Evolutionary conservation across 2,888 invertebrate genomes (phyloP).

Genomic region (Tetramorium bicarinatum): DNA sequence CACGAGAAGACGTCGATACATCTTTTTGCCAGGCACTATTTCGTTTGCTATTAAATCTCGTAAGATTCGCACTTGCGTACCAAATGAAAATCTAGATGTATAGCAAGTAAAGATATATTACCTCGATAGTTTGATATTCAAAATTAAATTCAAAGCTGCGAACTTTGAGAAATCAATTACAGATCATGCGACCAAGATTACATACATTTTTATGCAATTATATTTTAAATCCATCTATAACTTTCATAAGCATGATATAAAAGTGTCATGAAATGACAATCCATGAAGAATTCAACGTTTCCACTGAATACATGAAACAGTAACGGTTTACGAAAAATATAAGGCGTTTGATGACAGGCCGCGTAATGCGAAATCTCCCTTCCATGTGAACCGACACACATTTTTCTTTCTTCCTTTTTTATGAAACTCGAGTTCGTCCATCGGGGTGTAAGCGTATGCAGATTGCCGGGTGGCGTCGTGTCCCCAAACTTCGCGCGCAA

Average conservation of each 20-base stretch:
- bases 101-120: background rate
- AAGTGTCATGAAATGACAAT: background rate
- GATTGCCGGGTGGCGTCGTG: conserved; percentile 81
- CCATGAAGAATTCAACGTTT: background rate
- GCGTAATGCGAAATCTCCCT: conserved; percentile 61
- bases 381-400: conserved; percentile 7
- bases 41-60: background rate
- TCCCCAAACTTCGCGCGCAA: conserved; percentile 81
- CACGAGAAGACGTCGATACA: conserved; percentile 3
- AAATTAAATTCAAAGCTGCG: background rate
- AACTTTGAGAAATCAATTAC: background rate
- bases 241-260: background rate
- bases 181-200: background rate
- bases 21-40: background rate
- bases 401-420: conserved; percentile 53
- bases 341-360: conserved; percentile 65
- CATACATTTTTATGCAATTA: background rate
- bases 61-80: background rate
- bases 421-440: conserved; percentile 48
- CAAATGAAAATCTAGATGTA: background rate
- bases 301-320: background rate
- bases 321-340: conserved; percentile 21
- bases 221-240: background rate
- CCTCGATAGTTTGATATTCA: background rate
- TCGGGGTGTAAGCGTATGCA: conserved; percentile 80